Conservation (phyloP, 2,797 vertebrate species). For the Holocentrus rufus region DNA sequence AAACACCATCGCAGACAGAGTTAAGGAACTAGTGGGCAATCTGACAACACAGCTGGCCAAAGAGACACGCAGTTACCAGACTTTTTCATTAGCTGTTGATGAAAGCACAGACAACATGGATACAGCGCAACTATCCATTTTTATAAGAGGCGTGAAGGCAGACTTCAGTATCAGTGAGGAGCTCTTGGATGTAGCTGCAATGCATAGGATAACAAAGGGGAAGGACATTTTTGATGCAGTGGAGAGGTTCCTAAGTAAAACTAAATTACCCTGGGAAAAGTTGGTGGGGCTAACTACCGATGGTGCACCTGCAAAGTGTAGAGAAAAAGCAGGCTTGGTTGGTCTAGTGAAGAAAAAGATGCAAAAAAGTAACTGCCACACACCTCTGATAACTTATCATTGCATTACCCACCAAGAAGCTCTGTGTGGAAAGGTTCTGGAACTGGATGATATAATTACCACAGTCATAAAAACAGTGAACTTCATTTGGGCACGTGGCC, state of each 20-base stretch:
- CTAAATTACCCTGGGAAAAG: neutral
- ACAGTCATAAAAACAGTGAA: too few species aligned
- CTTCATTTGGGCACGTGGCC: too few species aligned
- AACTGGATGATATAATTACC: too few species aligned
- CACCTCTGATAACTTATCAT: too few species aligned
- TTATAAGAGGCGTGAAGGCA: conserved; percentile 37
- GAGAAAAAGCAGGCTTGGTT: neutral
- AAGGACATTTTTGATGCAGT: too few species aligned
- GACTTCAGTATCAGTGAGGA: conserved; percentile 42
- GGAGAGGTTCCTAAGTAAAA: conserved; percentile 17
- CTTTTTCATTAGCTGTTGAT: conserved; percentile 54
- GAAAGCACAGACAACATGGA: conserved; percentile 39
- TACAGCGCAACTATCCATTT: conserved; percentile 28
- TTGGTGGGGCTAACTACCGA: conserved; percentile 21
- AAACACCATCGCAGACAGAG: conserved; percentile 40
- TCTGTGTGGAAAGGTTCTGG: too few species aligned
- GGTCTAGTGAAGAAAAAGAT: too few species aligned
- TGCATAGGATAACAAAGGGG: conserved; percentile 29
- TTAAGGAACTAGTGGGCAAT: conserved; percentile 42
- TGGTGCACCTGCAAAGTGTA: conserved; percentile 11
- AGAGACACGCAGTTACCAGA: conserved; percentile 31
- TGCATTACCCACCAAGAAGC: too few species aligned
- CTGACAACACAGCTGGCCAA: conserved; percentile 38
- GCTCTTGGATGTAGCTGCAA: conserved; percentile 32
- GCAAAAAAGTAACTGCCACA: too few species aligned